Evolutionary conservation across 2,113 vertebrate genomes (phyloP).

Genomic region (Antigone vipio): DNA sequence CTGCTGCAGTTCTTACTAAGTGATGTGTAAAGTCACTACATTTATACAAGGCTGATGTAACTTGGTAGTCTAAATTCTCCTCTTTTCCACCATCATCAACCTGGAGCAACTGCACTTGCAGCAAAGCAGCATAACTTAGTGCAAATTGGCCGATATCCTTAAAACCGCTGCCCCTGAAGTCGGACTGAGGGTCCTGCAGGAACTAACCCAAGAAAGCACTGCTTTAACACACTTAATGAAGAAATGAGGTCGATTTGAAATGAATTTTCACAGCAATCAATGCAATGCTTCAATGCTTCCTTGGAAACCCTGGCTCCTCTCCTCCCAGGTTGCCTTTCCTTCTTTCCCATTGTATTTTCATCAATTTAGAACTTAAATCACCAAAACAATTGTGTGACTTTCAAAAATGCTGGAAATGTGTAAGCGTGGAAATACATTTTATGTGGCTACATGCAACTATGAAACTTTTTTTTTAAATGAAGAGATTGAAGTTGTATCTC

Average conservation of each 20-base stretch:
- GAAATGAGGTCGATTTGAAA: background rate
- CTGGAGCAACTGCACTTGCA: background rate
- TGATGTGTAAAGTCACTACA: background rate
- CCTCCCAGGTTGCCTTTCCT: background rate
- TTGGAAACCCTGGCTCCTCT: background rate
- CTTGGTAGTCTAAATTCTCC: background rate
- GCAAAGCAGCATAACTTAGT: background rate
- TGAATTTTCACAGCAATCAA: slow-evolving; percentile 24
- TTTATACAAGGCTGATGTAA: background rate
- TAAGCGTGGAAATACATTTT: slow-evolving; percentile 42
- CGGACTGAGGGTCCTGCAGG: background rate
- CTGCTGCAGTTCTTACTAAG: background rate
- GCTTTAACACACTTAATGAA: background rate
- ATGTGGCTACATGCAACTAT: background rate
- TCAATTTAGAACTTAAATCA: slow-evolving; percentile 45
- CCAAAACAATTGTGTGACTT: slow-evolving; percentile 44
- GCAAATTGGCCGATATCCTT: background rate
- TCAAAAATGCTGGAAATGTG: slow-evolving; percentile 24
- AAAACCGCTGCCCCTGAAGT: background rate
- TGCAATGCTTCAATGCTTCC: background rate
- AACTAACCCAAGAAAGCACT: background rate
- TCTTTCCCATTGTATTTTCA: slow-evolving; percentile 2
- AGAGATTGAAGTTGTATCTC: slow-evolving; percentile 9
- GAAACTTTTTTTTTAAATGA: slow-evolving; percentile 25
- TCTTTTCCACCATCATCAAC: background rate